Base-by-base conservation (phyloP, 1,140 invertebrate species). In the Achatina immaculata region DNA sequence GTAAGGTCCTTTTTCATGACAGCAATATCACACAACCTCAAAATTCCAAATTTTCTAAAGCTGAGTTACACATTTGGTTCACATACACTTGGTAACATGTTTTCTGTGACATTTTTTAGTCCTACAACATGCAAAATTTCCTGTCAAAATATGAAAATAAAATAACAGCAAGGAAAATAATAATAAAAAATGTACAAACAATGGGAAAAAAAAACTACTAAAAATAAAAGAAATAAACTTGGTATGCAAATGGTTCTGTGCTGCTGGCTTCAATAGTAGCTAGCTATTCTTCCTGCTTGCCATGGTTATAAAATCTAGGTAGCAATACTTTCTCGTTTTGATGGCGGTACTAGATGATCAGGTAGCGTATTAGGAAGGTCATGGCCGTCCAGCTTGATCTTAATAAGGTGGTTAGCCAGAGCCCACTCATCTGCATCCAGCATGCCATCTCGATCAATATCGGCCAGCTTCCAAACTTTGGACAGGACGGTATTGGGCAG, bases 401-500 rank as follows among this genome's bases (percentile, higher is more conserved):
- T 95, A 86, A 99, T 99, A 89, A 99, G 94, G 93, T 99, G 98
- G 95, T 98, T 98, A 0, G 98, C 97, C 69, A 99, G 93, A 24
- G 98, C 98, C 93, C 99, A 99, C 93, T 99, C 99, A 87, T 99
- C 98, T 0, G 94, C 90, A 92, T 99, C 98, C 69, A 99, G 92
- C 92, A 96, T 94, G 0, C 99, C 99, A 92, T 99, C 99, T 85
- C 95, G 95, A 92, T 99, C 98, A 51, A 99, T 94, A 92, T 99
- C 99, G 0, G 98, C 94, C 48, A 99, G 92, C 90, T 98, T 99
- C 98, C 98, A 99, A 85, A 93, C 89, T 88, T 99, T 99, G 73
- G 96, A 97, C 80, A 99, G 94, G 40, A 99, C 97, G 36, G 95
- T 95, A 91, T 99, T 99, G 0, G 99, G 99, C 85, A 99, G 93